A percentile compares a stretch with the other conserved stretches of the same genome.
These are phyloP conservation scores for Malacosoma neustria DNA, from an alignment of 2,888 invertebrate genomes.

Conservation along the genomic window DNA sequence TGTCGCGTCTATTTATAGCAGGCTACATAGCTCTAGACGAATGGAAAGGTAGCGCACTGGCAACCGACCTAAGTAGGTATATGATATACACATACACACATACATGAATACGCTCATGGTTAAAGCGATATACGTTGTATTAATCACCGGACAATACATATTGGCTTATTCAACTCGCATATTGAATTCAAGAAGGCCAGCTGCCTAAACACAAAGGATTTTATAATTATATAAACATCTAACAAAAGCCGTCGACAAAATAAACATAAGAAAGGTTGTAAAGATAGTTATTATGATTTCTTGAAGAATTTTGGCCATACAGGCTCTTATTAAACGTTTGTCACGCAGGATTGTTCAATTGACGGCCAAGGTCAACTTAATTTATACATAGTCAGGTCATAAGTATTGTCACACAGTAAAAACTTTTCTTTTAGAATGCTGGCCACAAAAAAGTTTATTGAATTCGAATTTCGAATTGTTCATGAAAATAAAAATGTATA, in stretches of 20 bases:
- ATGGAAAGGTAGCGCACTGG: constrained; percentile 66
- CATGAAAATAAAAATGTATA: too few relatives aligned
- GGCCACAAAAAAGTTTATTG: too few relatives aligned
- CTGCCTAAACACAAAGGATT: not conserved
- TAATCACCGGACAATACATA: constrained; percentile 3
- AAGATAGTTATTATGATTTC: too few relatives aligned
- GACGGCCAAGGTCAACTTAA: not conserved
- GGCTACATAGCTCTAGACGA: constrained; percentile 44
- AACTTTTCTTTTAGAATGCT: too few relatives aligned
- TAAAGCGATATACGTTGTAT: constrained; percentile 3
- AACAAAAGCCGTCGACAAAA: not conserved
- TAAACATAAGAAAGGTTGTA: not conserved
- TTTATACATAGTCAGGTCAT: too few relatives aligned
- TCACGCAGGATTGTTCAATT: not conserved
- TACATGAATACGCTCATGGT: constrained; percentile 5
- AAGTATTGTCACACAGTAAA: too few relatives aligned
- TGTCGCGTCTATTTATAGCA: constrained; percentile 59
- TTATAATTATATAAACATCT: not conserved
- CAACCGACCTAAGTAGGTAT: constrained; percentile 32
- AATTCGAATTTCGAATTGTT: too few relatives aligned
- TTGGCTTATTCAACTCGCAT: not conserved
- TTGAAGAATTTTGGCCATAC: not conserved
- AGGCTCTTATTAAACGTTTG: not conserved
- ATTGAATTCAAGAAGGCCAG: not conserved
- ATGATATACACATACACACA: constrained; percentile 17